Percentiles rank a stretch among this genome's conserved stretches.
Conservation (phyloP, 2,113 vertebrate genomes). For the Turdus rufiventris region DNA sequence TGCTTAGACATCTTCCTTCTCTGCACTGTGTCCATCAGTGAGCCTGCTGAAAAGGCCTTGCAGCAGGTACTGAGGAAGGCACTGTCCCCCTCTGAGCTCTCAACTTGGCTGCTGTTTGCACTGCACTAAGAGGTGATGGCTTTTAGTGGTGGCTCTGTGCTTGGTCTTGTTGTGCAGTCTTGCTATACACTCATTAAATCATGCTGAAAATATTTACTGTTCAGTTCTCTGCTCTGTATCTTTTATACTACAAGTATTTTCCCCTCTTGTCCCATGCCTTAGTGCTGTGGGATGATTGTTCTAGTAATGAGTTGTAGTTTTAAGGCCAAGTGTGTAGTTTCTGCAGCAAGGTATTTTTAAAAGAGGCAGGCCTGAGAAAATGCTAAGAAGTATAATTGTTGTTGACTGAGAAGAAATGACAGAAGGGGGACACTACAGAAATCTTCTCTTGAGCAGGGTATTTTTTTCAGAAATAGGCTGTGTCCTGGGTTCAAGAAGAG, state of each 20-base stretch:
- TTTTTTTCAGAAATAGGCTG: not conserved
- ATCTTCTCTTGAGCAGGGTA: not conserved
- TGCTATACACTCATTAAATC: rapidly evolving
- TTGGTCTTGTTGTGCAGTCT: not conserved
- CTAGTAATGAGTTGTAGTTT: not conserved
- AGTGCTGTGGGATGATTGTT: not conserved
- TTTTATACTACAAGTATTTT: not conserved
- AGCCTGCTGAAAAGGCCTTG: not conserved
- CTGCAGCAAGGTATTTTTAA: conserved; percentile 43
- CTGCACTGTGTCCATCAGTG: rapidly evolving
- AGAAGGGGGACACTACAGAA: conserved; percentile 1
- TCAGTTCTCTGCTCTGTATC: not conserved
- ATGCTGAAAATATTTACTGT: not conserved
- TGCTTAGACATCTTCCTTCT: not conserved
- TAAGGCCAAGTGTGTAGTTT: not conserved
- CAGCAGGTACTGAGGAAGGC: not conserved
- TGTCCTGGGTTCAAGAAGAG: not conserved
- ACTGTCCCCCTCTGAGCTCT: not conserved
- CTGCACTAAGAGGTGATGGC: not conserved
- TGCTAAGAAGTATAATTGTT: not conserved
- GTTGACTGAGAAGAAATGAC: conserved; percentile 23
- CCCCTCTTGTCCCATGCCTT: not conserved
- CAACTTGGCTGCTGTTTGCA: not conserved
- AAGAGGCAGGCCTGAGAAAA: not conserved
- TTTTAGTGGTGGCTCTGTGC: not conserved